Base-by-base conservation (phyloP, 1,140 invertebrate genomes). In the Coboldia fuscipes region DNA sequence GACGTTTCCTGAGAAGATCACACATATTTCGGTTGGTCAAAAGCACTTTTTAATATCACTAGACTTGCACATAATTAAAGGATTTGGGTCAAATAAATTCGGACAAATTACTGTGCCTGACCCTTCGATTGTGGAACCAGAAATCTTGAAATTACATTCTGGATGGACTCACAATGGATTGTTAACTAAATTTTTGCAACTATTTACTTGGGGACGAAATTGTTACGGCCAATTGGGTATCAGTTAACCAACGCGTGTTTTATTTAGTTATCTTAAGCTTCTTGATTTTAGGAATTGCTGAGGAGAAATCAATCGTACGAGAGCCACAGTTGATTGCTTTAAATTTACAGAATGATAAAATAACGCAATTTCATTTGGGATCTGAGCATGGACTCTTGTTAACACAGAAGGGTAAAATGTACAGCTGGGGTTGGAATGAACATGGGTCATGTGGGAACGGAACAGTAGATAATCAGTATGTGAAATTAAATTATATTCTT, bases 371-470 rank as follows among this genome's bases (percentile, higher is more conserved):
- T 14, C 65, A 63, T 36, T 57, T 75, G 45, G 81, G 81, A 8
- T 78, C 81, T 0, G 80, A 85, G 49, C 81, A 86, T 45, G 78
- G 72, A 34, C 42, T 86, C 30, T 50, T 65, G 38, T 47, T 70
- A 45, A 62, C 61, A 54, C 65, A 56, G 24, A 52, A 65, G 37
- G 66, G 67, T 14, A 54, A 60, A 28, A 42, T 84, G 3, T 70
- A 69, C 37, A 68, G 70, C n/a, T 86, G 82, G 81, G 83, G 84
- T 5, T 89, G 82, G 82, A 88, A 88, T 58, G 84, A 89, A 43
- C 84, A 89, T 58, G 75, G 77, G 16, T 84, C 81, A 45, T 85
- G 81, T 51, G 84, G 81, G 38, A 75, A 70, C 39, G 70, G 70
- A 23, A 53, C 61, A 30, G 67, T 60, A 15, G 58, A 65, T 16